phyloP scores from a whole-genome alignment of 2,113 vertebrate genomes.

The Chiloscyllium plagiosum region DNA sequence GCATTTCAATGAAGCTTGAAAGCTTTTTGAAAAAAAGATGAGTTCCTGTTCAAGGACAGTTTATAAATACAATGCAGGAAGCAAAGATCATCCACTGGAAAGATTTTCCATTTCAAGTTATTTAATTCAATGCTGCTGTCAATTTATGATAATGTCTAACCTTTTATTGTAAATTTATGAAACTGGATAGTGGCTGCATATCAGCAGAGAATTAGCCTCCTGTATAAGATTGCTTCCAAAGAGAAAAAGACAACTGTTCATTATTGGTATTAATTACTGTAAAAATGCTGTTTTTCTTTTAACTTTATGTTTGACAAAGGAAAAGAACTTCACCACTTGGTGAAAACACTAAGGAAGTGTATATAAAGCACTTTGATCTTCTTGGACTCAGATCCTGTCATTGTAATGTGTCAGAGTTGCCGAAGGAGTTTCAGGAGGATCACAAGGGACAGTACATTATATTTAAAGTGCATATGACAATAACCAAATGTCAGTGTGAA shows the following conservation, averaged over 20 bases:
- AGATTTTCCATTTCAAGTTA: slow-evolving; percentile 33
- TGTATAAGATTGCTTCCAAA: background rate
- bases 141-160: slow-evolving; percentile 32
- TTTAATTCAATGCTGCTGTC: slow-evolving; percentile 31
- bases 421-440: background rate
- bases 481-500: background rate
- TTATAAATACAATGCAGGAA: slow-evolving; percentile 16
- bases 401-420: background rate
- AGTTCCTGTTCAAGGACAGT: slow-evolving; percentile 21
- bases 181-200: background rate
- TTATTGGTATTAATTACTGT: background rate
- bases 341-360: background rate
- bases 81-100: slow-evolving; percentile 22
- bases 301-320: background rate
- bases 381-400: background rate
- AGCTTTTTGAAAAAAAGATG: background rate
- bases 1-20: slow-evolving; percentile 21
- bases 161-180: slow-evolving; percentile 29
- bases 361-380: background rate
- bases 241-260: background rate
- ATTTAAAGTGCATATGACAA: background rate
- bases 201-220: background rate
- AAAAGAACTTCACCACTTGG: background rate
- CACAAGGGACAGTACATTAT: background rate
- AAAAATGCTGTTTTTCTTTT: background rate